Evolutionary conservation across 2,113 vertebrate genomes (phyloP), one percentile per base, ranked within the genome.

Genomic region (Psilopsiagon aymara): DNA sequence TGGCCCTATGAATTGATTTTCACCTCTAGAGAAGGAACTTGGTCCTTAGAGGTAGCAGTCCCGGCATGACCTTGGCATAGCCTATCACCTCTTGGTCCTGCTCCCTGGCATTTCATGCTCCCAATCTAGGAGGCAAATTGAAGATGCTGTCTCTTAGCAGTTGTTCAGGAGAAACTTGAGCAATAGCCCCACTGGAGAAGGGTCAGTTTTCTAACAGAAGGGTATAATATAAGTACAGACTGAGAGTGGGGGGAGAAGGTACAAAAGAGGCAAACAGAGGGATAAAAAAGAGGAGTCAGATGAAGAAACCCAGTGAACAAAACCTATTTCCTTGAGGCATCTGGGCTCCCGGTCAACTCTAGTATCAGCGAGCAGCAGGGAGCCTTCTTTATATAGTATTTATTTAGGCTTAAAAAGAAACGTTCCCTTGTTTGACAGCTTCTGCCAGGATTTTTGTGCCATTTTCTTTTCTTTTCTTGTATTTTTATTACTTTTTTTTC

Each of bases 241-340:
- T 35, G 53, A 79, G 66, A 80, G 49, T 37, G 57, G 23, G 24
- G 49, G 59, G 49, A 37, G 57, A 73, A 62, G 43, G 44, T 81
- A 39, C 27, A 47, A 81, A 66, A 92, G 29, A 16, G 24, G 33
- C 37, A 69, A 76, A 31, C 18, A 57, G 44, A 81, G 63, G 27
- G 28, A 69, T 68, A 67, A 95, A 93, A 86, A 52, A 35, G 29
- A 79, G 29, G 18, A 70, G 51, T 67, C 67, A 39, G 46, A 76
- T 43, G 68, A 83, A 77, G 68, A 88, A 96, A 77, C 74, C 63
- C 77, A 83, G 80, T 55, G 77, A 94, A 83, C 51, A 90, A 81
- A 95, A 41, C 57, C 52, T 33, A 52, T 86, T 92, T 94, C 76
- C 79, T 93, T 44, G 62, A 86, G 79, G 73, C 47, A 83, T 86